These are phyloP conservation scores for Chrysogorgia sp. DNA, from an alignment of 92 coral and sea anemone species.

Conservation along the genomic window DNA sequence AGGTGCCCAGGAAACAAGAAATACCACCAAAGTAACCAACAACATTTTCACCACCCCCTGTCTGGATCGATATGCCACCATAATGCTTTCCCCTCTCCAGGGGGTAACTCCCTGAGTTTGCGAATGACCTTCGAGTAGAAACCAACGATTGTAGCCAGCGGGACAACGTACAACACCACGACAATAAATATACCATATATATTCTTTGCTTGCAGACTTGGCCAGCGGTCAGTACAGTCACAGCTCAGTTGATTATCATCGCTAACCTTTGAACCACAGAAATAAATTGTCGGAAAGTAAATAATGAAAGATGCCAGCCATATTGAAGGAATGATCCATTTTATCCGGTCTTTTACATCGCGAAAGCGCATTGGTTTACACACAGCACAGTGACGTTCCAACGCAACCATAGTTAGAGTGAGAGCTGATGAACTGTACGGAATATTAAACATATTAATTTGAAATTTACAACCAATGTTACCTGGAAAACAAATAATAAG, in stretches of 20 bases:
- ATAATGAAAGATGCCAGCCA: conserved; percentile 6
- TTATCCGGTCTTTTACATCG: conserved; percentile 6
- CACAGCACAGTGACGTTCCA: conserved; percentile 32
- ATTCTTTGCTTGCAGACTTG: conserved; percentile 35
- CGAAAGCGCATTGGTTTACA: conserved; percentile 24
- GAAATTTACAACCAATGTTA: conserved; percentile 39
- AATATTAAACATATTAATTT: conserved; percentile 33
- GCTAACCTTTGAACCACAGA: conserved; percentile 4
- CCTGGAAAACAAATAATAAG: background rate
- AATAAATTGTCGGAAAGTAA: conserved; percentile 31
- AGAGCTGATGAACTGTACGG: conserved; percentile 34
- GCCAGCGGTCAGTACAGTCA: conserved; percentile 40
- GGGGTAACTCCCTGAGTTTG: conserved; percentile 39
- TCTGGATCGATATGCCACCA: conserved; percentile 12
- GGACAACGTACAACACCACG: conserved; percentile 54
- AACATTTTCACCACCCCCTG: conserved; percentile 37
- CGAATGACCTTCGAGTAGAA: conserved; percentile 60
- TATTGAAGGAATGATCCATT: conserved; percentile 38
- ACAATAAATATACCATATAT: conserved; percentile 30
- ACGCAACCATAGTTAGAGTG: conserved; percentile 6
- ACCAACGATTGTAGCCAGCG: conserved; percentile 51
- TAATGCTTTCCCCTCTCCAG: conserved; percentile 18
- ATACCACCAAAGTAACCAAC: conserved; percentile 21
- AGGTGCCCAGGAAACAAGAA: conserved; percentile 30
- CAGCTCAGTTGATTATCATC: conserved; percentile 28